Conservation (phyloP, 2,888 invertebrate species). For the Callimorpha dominula region DNA sequence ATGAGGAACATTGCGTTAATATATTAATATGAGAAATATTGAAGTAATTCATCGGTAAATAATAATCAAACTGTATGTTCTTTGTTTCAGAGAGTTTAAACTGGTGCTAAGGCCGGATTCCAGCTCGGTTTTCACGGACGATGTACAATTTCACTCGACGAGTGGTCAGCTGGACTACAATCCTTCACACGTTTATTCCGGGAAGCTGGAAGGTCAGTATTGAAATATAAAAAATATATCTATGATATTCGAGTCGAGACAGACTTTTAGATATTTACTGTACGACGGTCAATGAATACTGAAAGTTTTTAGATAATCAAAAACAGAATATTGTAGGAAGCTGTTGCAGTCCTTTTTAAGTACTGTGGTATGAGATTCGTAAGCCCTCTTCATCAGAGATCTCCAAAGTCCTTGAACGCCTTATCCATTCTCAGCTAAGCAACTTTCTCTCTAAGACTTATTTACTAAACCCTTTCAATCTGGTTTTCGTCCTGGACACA, state of each 20-base stretch:
- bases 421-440: too few relatives aligned
- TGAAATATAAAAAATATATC: background rate
- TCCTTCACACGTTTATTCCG: constrained; percentile 91
- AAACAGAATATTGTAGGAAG: too few relatives aligned
- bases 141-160: constrained; percentile 92
- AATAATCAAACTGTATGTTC: background rate
- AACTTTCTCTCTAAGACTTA: too few relatives aligned
- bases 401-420: too few relatives aligned
- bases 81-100: constrained; percentile 90
- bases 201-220: constrained; percentile 91
- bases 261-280: background rate
- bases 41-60: background rate
- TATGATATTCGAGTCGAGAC: background rate
- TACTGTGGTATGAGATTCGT: background rate
- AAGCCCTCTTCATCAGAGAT: background rate
- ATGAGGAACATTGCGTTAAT: background rate
- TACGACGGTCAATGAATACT: too few relatives aligned
- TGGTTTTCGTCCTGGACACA: too few relatives aligned
- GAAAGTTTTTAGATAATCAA: too few relatives aligned
- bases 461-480: too few relatives aligned
- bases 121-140: constrained; percentile 90
- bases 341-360: background rate
- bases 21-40: background rate
- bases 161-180: constrained; percentile 90
- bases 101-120: constrained; percentile 91